These are phyloP conservation scores for Scaptomyza graminum DNA, from an alignment of 1,140 invertebrate species.

Conservation along the genomic window DNA sequence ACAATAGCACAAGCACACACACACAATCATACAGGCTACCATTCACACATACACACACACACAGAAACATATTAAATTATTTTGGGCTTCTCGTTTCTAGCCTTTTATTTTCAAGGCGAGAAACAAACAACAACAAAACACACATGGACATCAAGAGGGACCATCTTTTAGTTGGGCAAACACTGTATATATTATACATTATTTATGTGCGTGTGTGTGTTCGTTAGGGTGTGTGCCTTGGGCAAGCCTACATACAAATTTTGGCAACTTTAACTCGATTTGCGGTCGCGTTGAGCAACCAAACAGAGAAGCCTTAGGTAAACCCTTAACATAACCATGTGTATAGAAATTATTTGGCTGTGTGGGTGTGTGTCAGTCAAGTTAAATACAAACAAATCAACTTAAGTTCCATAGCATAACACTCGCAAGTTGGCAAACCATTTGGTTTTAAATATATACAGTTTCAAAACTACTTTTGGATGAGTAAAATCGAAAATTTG, in stretches of 20 bases:
- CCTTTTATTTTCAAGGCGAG: conserved; percentile 43
- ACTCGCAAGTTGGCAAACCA: conserved; percentile 13
- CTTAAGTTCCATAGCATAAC: conserved; percentile 23
- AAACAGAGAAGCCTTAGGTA: conserved; percentile 40
- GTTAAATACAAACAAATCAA: conserved; percentile 53
- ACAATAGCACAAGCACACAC: conserved; percentile 28
- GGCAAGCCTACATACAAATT: conserved; percentile 21
- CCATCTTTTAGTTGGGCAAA: conserved; percentile 36
- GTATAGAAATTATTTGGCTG: too few relatives aligned
- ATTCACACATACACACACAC: conserved; percentile 4
- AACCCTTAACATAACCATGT: conserved; percentile 15
- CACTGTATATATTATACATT: conserved; percentile 23
- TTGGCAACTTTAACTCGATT: conserved; percentile 57
- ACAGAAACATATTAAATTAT: conserved; percentile 2
- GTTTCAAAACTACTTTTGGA: conserved; percentile 43
- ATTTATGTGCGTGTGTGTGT: conserved; percentile 20
- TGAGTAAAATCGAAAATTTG: background rate
- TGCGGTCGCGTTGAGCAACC: conserved; percentile 40
- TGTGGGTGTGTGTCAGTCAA: conserved; percentile 1
- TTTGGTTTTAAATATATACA: conserved; percentile 30
- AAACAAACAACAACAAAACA: conserved; percentile 25
- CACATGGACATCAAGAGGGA: conserved; percentile 21
- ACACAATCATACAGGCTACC: background rate
- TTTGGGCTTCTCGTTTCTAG: conserved; percentile 5
- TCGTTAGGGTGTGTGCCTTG: conserved; percentile 13